Evolutionary conservation across 2,888 invertebrate species (phyloP), one percentile per base, ranked within the genome.

Genomic region (Anarsia innoxiella): DNA sequence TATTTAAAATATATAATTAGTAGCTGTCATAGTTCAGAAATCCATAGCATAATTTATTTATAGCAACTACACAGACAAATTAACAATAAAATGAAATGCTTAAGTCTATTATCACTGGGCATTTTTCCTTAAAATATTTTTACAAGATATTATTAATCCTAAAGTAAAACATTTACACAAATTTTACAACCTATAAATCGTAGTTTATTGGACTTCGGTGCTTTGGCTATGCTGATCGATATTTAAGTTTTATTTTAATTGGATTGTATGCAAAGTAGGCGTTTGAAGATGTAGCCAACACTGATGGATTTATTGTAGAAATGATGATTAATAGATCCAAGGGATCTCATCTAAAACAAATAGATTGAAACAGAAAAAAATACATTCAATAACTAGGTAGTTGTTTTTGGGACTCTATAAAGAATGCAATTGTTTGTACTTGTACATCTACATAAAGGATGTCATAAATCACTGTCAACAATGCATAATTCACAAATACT

Each of bases 31-130:
- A 66, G 50, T 62, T 66, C 56, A 63, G 63, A 64, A 70, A 59
- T 70, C 62, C 63, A 64, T 64, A 76, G 74, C 66, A 69, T 66
- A 66, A 62, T 65, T 60, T 54, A 57, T 65, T 60, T 33, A 57
- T 59, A 69, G 64, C 66, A 63, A 72, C 63, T 63, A 69, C 60
- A 70, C 52, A 56, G 55, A 56, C 47, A 42, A 55, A 58, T 64
- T 62, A 66, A 67, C 59, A 61, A 62, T 61, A 63, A 64, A 59
- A 57, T 63, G 60, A 68, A 75, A 70, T 59, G 55, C 82, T 82
- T 84, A 84, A 58, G 53, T 58, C 83, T 84, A 84, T 63, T 84
- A 84, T 84, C 84, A 84, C 84, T 79, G 74, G 80, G 77, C 69
- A 75, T 80, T 76, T 59, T 49, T 35, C 66, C 69, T 76, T 62